Base-by-base conservation (phyloP, 2,888 invertebrate genomes). In the Drosophila demipolita region DNA sequence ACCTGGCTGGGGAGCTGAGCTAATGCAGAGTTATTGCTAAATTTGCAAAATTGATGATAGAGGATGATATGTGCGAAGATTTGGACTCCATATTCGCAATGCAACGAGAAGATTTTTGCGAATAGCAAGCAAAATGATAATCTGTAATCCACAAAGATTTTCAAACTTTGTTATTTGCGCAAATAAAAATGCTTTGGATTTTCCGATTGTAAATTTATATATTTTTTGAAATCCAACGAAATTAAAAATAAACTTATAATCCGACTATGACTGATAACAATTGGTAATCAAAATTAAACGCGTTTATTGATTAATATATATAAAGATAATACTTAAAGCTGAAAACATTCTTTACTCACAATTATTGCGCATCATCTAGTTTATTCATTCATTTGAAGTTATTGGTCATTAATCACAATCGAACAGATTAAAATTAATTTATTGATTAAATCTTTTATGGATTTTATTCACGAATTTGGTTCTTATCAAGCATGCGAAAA, bases 61-160 rank as follows among this genome's bases (percentile, higher is more conserved):
- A 84, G 1, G 80, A 90, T 52, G 73, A n/a, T n/a, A n/a, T n/a
- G n/a, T n/a, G n/a, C n/a, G n/a, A n/a, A n/a, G n/a, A n/a, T n/a
- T n/a, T n/a, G n/a, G n/a, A n/a, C n/a, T n/a, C n/a, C n/a, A 71
- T 92, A 45, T 92, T 91, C 74, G 92, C 92, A 9, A 29, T 42
- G 5, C 67, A 87, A 91, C 53, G 77, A 92, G 64, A 66, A 73
- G 48, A 72, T 89, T 3, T 71, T 92, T 32, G 66, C 52, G 5
- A 65, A 78, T 5, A 89, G 83, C 57, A 53, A 62, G 11, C 70
- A 59, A 17, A 84, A 82, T 54, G 92, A 92, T 61, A 49, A 38
- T 12, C 63, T 52, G 11, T 20, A 79, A 59, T 45, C 12, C 3
- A 45, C 3, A 45, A 20, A 11, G 12, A 20, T 42, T 12, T 12